Evolutionary conservation across 2,113 vertebrate species (phyloP), one percentile per base, ranked within the genome.

Genomic region (Laterallus jamaicensis): DNA sequence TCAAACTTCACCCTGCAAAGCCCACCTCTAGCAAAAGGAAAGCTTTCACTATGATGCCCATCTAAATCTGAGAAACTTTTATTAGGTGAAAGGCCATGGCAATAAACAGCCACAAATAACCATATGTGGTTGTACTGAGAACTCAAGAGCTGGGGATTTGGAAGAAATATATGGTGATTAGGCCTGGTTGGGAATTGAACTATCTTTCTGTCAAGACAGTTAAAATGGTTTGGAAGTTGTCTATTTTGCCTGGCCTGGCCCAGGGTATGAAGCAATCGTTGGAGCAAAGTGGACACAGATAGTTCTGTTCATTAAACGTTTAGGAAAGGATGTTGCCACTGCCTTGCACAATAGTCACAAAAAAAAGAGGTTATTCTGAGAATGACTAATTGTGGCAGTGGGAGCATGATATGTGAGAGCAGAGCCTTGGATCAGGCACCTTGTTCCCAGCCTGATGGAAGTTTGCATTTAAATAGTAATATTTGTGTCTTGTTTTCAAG

Each of bases 231-330:
- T 93, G 90, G 50, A 76, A 83, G 54, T 88, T 94, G 70, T 86
- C 88, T 96, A 8, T 78, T 96, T 90, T 70, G 82, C 73, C 94
- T 94, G 90, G 88, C 90, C 56, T 83, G 66, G 69, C 52, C 86
- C 77, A 25, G 49, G 59, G 39, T 68, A 44, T 94, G 92, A 84
- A 84, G 90, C 86, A 95, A 91, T 86, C 0, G 0, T 8, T 77
- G 77, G 80, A 84, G 69, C 58, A 75, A 74, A 90, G 78, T 2
- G 1, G 62, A 75, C 55, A 58, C 0, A 5, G 76, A 70, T 37
- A 67, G 37, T 68, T 88, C 42, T 90, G 73, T 52, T 88, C 71
- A 67, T 74, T 37, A 83, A 81, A 52, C 42, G 21, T 78, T 86
- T 74, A 90, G 62, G 76, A 86, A 79, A 84, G 86, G 88, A 84